Conservation (phyloP, 2,113 vertebrate species). For the Tragelaphus imberbis region DNA sequence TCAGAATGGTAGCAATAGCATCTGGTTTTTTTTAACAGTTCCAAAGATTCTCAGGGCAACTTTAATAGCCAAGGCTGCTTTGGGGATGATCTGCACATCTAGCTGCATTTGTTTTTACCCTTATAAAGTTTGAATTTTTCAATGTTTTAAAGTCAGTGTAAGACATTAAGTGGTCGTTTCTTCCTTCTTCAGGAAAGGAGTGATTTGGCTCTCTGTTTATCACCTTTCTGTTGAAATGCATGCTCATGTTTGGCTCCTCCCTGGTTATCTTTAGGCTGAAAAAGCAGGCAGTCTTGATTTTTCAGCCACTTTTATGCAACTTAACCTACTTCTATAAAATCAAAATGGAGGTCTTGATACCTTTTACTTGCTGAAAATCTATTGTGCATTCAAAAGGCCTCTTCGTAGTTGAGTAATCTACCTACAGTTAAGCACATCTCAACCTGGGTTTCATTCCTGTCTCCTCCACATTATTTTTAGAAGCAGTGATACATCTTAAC, state of each 20-base stretch:
- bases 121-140: background rate
- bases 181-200: background rate
- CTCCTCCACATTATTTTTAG: background rate
- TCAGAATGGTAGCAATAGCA: background rate
- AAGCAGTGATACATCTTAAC: background rate
- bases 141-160: background rate
- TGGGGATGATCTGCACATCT: background rate
- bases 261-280: slow-evolving; percentile 25
- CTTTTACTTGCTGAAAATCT: slow-evolving; percentile 18
- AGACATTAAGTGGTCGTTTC: background rate
- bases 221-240: background rate
- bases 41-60: background rate
- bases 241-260: background rate
- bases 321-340: slow-evolving; percentile 28
- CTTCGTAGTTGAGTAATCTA: background rate
- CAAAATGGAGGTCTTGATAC: background rate
- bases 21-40: background rate
- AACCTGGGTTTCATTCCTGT: background rate
- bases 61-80: background rate
- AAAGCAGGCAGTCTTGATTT: background rate
- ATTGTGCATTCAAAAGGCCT: background rate
- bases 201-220: background rate
- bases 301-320: background rate
- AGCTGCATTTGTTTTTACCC: background rate
- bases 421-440: background rate